These are phyloP conservation scores for Clarias magur DNA, from an alignment of 2,113 vertebrate species.

Conservation along the genomic window DNA sequence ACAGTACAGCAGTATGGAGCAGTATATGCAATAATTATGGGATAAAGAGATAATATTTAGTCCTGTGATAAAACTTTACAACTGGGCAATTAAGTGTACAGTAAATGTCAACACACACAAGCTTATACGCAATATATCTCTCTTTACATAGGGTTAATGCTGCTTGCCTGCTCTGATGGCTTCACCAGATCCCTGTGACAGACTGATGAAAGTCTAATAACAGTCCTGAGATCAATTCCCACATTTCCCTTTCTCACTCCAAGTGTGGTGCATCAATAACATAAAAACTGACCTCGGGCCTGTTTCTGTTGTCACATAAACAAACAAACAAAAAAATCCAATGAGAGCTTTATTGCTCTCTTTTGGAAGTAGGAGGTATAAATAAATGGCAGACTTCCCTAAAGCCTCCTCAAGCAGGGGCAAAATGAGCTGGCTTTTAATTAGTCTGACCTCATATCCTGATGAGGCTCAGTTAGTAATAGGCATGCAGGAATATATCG, in stretches of 20 bases:
- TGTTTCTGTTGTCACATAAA: not conserved
- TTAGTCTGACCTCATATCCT: constrained; percentile 50
- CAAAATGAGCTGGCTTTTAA: constrained; percentile 39
- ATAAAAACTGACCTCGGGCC: constrained; percentile 1
- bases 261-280: not conserved
- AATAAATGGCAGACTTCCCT: constrained; percentile 32
- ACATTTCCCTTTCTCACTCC: not conserved
- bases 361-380: constrained; percentile 15
- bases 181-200: not conserved
- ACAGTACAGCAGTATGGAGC: not conserved
- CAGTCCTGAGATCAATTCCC: not conserved
- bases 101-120: not conserved
- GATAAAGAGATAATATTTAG: not conserved
- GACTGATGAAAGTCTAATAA: not conserved
- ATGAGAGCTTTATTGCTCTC: constrained; percentile 21
- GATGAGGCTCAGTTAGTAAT: constrained; percentile 42
- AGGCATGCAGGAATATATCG: constrained; percentile 45
- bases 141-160: not conserved
- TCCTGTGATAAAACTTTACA: not conserved
- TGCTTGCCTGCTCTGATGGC: not conserved
- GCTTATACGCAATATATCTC: not conserved
- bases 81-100: not conserved
- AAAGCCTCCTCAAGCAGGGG: constrained; percentile 22
- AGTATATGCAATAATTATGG: not conserved
- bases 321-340: not conserved